These are phyloP conservation scores for Acrocephalus arundinaceus DNA, from an alignment of 2,113 vertebrate genomes.

Conservation along the genomic window DNA sequence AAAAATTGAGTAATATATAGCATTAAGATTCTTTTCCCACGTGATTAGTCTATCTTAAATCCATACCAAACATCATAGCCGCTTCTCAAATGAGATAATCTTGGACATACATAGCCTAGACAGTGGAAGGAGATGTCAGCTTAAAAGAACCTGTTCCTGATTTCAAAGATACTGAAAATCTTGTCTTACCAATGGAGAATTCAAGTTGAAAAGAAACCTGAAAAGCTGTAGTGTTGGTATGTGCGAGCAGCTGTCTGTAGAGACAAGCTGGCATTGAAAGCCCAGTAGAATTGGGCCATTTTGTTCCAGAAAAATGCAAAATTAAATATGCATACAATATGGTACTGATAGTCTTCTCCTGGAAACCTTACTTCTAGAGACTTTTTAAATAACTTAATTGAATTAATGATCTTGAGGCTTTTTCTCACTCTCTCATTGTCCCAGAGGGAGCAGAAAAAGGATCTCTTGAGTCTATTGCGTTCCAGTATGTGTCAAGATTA, in stretches of 20 bases:
- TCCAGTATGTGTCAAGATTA: background rate
- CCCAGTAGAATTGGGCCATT: background rate
- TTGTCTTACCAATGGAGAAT: background rate
- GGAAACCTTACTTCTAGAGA: background rate
- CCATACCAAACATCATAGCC: background rate
- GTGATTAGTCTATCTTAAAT: background rate
- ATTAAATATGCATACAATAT: background rate
- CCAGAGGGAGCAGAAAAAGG: background rate
- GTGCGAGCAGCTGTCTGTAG: background rate
- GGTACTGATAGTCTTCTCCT: background rate
- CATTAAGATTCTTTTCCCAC: background rate
- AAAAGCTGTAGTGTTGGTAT: background rate
- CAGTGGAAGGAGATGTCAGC: background rate
- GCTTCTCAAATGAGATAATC: background rate
- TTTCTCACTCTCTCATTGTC: background rate
- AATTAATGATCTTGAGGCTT: background rate
- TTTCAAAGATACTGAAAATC: background rate
- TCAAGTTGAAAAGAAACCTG: conserved; percentile 6
- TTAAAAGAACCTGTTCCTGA: background rate
- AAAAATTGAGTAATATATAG: background rate
- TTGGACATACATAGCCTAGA: background rate
- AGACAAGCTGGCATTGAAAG: background rate
- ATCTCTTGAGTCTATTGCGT: background rate
- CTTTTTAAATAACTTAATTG: background rate
- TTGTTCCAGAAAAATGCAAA: conserved; percentile 12